Evolutionary conservation across 2,797 vertebrate genomes (phyloP), one percentile per base, ranked within the genome.

Genomic region (Eospalax fontanierii): DNA sequence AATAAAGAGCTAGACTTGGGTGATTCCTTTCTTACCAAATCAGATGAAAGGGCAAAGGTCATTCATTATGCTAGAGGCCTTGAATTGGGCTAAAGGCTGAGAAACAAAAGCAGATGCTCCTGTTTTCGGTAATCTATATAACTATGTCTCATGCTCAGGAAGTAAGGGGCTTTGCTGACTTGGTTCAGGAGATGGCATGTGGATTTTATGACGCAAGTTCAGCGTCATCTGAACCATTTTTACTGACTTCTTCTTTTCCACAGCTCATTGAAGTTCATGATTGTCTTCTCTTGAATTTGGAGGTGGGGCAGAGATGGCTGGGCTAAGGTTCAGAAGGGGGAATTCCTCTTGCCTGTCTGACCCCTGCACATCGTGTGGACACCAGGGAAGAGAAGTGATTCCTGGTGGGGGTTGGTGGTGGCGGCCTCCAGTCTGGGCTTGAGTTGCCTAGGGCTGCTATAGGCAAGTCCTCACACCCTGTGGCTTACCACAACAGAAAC

Each of bases 181-280:
- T 4, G 21, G 33, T 74, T 38, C 12, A 7, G 97, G 79, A 90
- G 89, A 0, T 8, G 21, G 22, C 57, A 22, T 5, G 2, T 38
- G 82, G 71, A 43, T 74, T 54, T 66, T 26, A 24, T 85, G 50
- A 71, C 19, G 10, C 22, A 89, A 78, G 92, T 30, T 91, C 88
- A 35, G 18, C 30, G 95, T 66, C 24, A n/a, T n/a, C 26, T 4
- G 33, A 46, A 10, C 76, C 18, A 7, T 50, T 33, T 26, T 24
- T 6, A 1, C 14, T 28, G 15, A 22, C 91, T 93, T 90, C 90
- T 87, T 28, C 71, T 92, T 30, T 43, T 6, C 43, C 3, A 33
- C 1, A 30, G 92, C 28, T 94, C 89, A 75, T 22, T 35, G 78
- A n/a, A 33, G 92, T 76, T 84, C 57, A 0, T 18, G 86, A 43